These are phyloP conservation scores for Leptoclinus maculatus DNA, from an alignment of 2,797 vertebrate genomes.

Conservation along the genomic window DNA sequence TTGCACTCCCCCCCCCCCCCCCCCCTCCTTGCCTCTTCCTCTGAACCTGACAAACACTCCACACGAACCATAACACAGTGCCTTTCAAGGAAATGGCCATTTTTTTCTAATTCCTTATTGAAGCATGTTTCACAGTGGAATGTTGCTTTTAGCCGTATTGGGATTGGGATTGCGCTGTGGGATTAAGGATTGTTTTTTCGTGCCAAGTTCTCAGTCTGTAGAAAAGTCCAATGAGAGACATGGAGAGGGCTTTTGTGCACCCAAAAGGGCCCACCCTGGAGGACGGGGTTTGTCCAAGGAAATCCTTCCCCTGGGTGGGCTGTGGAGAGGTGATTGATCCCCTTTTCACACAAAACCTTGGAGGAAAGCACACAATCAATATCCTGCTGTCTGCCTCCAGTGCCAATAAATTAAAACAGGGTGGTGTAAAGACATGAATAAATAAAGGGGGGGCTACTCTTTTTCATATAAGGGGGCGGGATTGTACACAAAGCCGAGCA, in stretches of 20 bases:
- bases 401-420: conserved; percentile 70
- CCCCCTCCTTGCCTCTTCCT: conserved; percentile 52
- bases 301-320: conserved; percentile 62
- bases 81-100: conserved; percentile 65
- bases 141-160: conserved; percentile 61
- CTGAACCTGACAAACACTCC: conserved; percentile 61
- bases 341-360: conserved; percentile 48
- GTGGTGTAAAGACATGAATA: conserved; percentile 70
- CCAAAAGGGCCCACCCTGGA: conserved; percentile 50
- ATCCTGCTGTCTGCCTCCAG: conserved; percentile 65
- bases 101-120: conserved; percentile 56
- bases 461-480: conserved; percentile 56
- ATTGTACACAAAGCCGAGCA: conserved; percentile 47
- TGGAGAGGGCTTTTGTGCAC: conserved; percentile 53
- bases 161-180: conserved; percentile 59
- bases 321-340: conserved; percentile 61
- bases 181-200: conserved; percentile 63
- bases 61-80: conserved; percentile 43
- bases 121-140: conserved; percentile 37
- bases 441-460: conserved; percentile 53
- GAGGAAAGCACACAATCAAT: conserved; percentile 74
- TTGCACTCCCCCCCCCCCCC: conserved; percentile 45
- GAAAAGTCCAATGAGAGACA: conserved; percentile 41
- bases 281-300: conserved; percentile 29
- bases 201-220: conserved; percentile 23